phyloP scores from a whole-genome alignment of 2,888 invertebrate genomes.

The Ganaspis brasiliensis region DNA sequence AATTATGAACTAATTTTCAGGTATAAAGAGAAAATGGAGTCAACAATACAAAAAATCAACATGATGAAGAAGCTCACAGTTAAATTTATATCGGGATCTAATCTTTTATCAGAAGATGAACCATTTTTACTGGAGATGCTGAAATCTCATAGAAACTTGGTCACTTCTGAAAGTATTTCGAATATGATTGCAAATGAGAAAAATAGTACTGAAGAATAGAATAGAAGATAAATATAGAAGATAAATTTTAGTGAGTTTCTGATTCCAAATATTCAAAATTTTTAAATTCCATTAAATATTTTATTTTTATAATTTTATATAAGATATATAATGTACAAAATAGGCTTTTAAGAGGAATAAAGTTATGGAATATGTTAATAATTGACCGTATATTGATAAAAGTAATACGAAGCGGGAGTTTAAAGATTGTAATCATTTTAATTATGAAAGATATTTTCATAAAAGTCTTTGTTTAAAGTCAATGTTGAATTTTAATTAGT shows the following conservation, averaged over 20 bases:
- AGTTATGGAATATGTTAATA: no score
- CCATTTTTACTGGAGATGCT: slow-evolving; percentile 61
- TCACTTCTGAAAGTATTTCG: slow-evolving; percentile 64
- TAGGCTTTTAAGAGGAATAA: no score
- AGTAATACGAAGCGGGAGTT: no score
- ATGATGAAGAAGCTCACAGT: slow-evolving; percentile 67
- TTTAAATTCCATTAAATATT: background rate
- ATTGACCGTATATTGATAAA: no score
- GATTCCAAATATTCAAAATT: background rate
- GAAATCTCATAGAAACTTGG: slow-evolving; percentile 62
- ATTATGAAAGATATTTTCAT: no score
- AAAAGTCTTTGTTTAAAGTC: background rate
- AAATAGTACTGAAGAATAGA: background rate
- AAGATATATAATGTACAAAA: background rate
- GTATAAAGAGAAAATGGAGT: slow-evolving; percentile 57
- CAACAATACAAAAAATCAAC: slow-evolving; percentile 63
- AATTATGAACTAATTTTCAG: slow-evolving; percentile 59
- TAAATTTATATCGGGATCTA: slow-evolving; percentile 63
- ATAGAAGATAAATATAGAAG: background rate
- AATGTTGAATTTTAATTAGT: background rate
- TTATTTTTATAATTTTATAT: background rate
- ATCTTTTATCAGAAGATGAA: slow-evolving; percentile 47
- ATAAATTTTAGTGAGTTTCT: background rate
- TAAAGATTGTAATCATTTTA: no score
- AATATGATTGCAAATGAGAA: slow-evolving; percentile 54